phyloP scores from a whole-genome alignment of 2,888 invertebrate genomes.

The Plagodis pulveraria region DNA sequence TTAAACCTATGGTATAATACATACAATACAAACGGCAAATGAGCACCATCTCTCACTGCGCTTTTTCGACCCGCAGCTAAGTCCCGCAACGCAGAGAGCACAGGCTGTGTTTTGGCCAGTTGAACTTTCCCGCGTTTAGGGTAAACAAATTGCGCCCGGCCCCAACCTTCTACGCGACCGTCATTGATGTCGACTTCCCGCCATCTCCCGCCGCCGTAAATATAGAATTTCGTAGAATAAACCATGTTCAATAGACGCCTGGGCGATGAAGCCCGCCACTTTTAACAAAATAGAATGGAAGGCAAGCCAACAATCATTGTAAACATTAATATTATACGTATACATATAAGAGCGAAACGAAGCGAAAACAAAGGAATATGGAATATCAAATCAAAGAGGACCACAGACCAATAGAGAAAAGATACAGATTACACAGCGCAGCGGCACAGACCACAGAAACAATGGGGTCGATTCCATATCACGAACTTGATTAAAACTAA shows the following conservation, averaged over 20 bases:
- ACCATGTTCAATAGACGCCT: slow-evolving; percentile 9
- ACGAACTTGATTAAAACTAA: too few species aligned
- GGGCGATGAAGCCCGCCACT: background rate
- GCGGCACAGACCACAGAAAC: too few species aligned
- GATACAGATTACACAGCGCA: too few species aligned
- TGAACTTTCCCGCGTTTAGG: slow-evolving; percentile 17
- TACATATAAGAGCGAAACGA: too few species aligned
- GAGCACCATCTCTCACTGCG: slow-evolving; percentile 12
- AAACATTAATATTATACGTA: too few species aligned
- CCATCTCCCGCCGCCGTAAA: slow-evolving; percentile 47
- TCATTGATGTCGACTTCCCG: slow-evolving; percentile 41
- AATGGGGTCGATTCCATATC: too few species aligned
- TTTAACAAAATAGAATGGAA: background rate
- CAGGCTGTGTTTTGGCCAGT: slow-evolving; percentile 5
- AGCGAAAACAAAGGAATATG: too few species aligned
- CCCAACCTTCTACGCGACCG: slow-evolving; percentile 45
- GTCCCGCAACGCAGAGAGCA: slow-evolving; percentile 17
- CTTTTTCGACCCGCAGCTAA: background rate
- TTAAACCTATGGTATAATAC: too few species aligned
- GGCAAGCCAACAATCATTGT: too few species aligned
- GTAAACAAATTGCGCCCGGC: slow-evolving; percentile 21
- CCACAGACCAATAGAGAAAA: too few species aligned
- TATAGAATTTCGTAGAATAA: slow-evolving; percentile 37
- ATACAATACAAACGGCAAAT: slow-evolving; percentile 9
- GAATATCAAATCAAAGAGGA: too few species aligned